A percentile compares a stretch with the other conserved stretches of the same genome.
Evolutionary conservation across 2,888 invertebrate species (phyloP).

Genomic region (Gibbula magus): DNA sequence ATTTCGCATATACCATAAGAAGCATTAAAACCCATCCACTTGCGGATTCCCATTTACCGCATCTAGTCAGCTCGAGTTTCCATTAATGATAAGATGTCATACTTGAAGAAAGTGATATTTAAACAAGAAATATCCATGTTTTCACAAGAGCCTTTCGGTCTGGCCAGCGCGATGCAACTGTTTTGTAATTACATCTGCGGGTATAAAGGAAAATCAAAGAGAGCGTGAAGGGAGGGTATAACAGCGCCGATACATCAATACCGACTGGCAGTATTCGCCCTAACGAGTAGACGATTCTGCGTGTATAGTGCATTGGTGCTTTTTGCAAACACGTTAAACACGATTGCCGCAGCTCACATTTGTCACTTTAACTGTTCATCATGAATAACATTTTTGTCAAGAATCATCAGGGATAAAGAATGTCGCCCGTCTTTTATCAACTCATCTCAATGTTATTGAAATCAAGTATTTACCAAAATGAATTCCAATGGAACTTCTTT

Average conservation of each 20-base stretch:
- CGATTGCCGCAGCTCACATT: background rate
- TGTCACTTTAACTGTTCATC: background rate
- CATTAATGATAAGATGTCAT: constrained; percentile 24
- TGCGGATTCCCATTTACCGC: background rate
- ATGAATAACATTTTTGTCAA: background rate
- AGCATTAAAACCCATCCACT: background rate
- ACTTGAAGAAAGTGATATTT: constrained; percentile 15
- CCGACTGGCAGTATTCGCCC: background rate
- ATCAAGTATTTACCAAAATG: background rate
- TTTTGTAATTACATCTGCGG: background rate
- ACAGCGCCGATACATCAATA: constrained; percentile 11
- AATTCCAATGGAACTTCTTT: background rate
- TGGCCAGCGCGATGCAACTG: background rate
- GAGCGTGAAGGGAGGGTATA: background rate
- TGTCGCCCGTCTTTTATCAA: background rate
- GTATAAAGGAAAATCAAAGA: background rate
- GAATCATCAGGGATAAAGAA: background rate
- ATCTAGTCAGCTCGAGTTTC: background rate
- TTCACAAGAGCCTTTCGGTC: constrained; percentile 5
- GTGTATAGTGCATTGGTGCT: constrained; percentile 11
- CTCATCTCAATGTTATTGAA: background rate
- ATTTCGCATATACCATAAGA: background rate
- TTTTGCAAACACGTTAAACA: background rate
- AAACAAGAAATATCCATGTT: constrained; percentile 19
- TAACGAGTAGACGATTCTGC: constrained; percentile 6